Base-by-base conservation (phyloP, 2,113 vertebrate species). In the Megaceryle torquata region DNA sequence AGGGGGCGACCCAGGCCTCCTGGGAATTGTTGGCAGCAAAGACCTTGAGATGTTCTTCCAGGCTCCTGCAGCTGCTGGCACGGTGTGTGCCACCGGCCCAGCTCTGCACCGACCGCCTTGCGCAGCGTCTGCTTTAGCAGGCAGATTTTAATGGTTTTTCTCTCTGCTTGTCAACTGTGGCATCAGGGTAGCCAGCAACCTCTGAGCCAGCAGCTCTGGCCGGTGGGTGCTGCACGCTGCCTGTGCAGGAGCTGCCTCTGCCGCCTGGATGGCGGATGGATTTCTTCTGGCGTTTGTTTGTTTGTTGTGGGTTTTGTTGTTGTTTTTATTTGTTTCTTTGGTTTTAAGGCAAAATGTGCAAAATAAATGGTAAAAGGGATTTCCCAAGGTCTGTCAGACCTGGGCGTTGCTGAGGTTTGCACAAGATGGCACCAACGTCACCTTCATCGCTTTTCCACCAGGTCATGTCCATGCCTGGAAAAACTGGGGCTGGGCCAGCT, bases 31-130 rank as follows among this genome's bases (percentile, higher is more conserved):
- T 89, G 86, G 63, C 93, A 88, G 89, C 24, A 35, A 87, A 92
- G 95, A 95, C 96, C 93, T 96, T 95, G 93, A 95, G 87, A 89
- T 87, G 95, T 65, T 65, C 92, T 95, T 87, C 84, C 64, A 82
- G 78, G 71, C 25, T 82, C 86, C 78, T 3, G 18, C 65, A 22
- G 94, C 80, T 86, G 84, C 86, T 51, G 24, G 54, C 44, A 4
- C 35, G 15, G 54, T 3, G 3, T 1, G n/a, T 59, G 91, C 71
- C 21, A 3, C 29, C 11, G 2, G 22, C 48, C 33, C 5, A 2
- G 70, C 70, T 65, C 82, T 1, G 2, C 50, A 5, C 89, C 11
- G 0, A 12, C 83, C 0, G 16, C 65, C 10, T 44, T 33, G 13
- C 1, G 1, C 53, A 25, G 74, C 83, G 9, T 35, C 67, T 51